Evolutionary conservation across 2,888 invertebrate genomes (phyloP).

Genomic region (Nebria salina): DNA sequence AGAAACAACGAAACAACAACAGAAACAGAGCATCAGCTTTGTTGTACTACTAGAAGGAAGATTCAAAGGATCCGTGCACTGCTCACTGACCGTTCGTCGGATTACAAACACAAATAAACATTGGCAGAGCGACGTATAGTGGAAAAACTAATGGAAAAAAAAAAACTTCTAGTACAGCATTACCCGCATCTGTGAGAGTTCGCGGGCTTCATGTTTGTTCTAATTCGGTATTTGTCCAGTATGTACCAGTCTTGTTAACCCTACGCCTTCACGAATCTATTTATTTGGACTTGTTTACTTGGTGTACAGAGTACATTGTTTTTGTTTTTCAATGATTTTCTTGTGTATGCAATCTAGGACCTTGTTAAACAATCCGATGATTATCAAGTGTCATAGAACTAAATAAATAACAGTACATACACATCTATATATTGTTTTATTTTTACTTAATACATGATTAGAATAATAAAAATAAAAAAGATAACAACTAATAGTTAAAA

Average conservation of each 20-base stretch:
- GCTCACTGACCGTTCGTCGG: slow-evolving; percentile 17
- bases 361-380: neutral
- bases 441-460: too few relatives aligned
- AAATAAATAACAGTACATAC: too few relatives aligned
- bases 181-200: slow-evolving; percentile 23
- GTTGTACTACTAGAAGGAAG: slow-evolving; percentile 4
- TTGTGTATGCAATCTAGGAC: neutral
- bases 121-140: neutral
- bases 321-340: slow-evolving; percentile 11
- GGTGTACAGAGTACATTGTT: neutral
- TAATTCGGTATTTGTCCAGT: slow-evolving; percentile 23
- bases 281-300: slow-evolving; percentile 5
- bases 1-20: neutral
- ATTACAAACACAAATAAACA: slow-evolving; percentile 33
- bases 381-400: neutral
- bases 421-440: too few relatives aligned
- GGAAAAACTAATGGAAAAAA: slow-evolving; percentile 4
- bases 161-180: slow-evolving; percentile 13
- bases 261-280: slow-evolving; percentile 8
- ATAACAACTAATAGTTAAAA: too few relatives aligned
- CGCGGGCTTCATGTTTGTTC: slow-evolving; percentile 4
- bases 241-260: slow-evolving; percentile 24
- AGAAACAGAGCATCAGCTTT: neutral
- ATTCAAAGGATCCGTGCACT: slow-evolving; percentile 5
- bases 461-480: too few relatives aligned